Conservation (phyloP, 2,797 vertebrate genomes). For the Enteromius thamalakanensis region DNA sequence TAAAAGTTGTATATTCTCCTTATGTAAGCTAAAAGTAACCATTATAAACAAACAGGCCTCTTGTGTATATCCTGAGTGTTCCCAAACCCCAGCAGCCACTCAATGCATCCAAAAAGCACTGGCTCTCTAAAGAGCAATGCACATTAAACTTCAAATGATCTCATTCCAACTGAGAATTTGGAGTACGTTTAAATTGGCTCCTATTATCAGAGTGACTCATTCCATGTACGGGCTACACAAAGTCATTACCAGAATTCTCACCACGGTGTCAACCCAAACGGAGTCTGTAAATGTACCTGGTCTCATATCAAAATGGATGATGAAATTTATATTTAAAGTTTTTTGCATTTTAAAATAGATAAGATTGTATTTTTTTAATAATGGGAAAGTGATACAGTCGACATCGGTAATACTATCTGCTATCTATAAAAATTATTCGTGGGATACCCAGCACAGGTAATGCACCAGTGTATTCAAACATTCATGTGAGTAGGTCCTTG, state of each 20-base stretch:
- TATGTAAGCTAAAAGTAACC: not conserved
- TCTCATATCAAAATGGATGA: conserved; percentile 6
- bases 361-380: not conserved
- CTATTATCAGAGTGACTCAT: conserved; percentile 32
- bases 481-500: conserved; percentile 16
- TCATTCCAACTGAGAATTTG: conserved; percentile 43
- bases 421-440: not conserved
- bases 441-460: conserved; percentile 16
- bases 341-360: conserved; percentile 22
- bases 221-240: not conserved
- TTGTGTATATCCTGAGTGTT: conserved; percentile 12
- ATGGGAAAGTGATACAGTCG: not conserved
- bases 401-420: conserved; percentile 1
- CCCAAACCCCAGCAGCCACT: conserved; percentile 19
- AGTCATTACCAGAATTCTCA: conserved; percentile 32
- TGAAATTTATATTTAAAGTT: conserved; percentile 5
- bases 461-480: conserved; percentile 12
- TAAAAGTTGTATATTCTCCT: not conserved
- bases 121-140: conserved; percentile 35
- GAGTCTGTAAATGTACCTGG: not conserved
- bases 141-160: conserved; percentile 36
- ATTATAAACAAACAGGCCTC: conserved; percentile 19
- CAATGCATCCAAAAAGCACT: not conserved
- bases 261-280: conserved; percentile 37
- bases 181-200: conserved; percentile 37